Conservation (phyloP, 2,113 vertebrate species). For the Istiophorus platypterus region DNA sequence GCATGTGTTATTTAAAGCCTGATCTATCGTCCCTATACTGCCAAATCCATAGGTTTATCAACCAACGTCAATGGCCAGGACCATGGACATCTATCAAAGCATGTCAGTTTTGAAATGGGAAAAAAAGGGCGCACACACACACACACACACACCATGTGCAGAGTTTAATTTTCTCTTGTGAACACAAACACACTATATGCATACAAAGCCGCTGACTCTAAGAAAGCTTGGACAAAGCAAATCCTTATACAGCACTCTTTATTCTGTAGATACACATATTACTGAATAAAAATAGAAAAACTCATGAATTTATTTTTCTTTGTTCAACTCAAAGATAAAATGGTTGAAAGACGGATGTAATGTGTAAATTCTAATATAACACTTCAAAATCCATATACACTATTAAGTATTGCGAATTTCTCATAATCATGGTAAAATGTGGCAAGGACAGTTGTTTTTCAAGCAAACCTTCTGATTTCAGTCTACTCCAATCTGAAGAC, state of each 20-base stretch:
- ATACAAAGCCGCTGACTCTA: slow-evolving; percentile 50
- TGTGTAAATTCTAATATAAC: neutral
- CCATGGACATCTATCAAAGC: slow-evolving; percentile 65
- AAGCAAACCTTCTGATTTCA: neutral
- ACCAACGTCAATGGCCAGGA: slow-evolving; percentile 44
- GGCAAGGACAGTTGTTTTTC: neutral
- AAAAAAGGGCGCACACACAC: slow-evolving; percentile 33
- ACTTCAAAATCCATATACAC: neutral
- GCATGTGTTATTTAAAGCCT: slow-evolving; percentile 63
- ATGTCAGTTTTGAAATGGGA: slow-evolving; percentile 67
- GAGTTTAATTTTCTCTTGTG: slow-evolving; percentile 50
- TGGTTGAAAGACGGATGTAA: slow-evolving; percentile 1
- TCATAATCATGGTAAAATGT: neutral
- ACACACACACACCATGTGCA: slow-evolving; percentile 29
- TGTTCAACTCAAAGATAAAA: neutral
- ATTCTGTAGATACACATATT: slow-evolving; percentile 14
- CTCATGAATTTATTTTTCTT: slow-evolving; percentile 33
- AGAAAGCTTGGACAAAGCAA: slow-evolving; percentile 27
- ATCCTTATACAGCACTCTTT: slow-evolving; percentile 38
- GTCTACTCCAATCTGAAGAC: no score
- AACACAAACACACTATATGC: slow-evolving; percentile 35
- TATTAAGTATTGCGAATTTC: neutral
- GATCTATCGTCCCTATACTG: slow-evolving; percentile 62
- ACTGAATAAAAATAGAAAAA: slow-evolving; percentile 24
- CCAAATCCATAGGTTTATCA: slow-evolving; percentile 70